Base-by-base conservation (phyloP, 2,797 vertebrate genomes). In the Falco biarmicus region DNA sequence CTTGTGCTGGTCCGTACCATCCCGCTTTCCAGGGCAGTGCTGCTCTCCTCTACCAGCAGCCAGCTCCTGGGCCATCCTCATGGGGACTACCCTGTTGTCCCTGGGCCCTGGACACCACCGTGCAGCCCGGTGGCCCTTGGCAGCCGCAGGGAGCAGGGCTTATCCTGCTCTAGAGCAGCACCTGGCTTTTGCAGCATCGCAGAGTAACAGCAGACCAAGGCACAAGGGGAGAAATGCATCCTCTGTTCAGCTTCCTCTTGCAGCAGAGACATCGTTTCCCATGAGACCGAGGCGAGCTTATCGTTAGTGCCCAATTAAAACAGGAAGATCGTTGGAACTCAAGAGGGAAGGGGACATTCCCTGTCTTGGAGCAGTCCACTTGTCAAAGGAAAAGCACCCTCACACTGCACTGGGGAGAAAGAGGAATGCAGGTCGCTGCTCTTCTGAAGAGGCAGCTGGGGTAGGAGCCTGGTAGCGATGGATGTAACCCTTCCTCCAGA, bases 71-170 rank as follows among this genome's bases (percentile, higher is more conserved):
- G n/a, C 57, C 32, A 54, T 7, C 29, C 81, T 68, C 1, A 0
- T 21, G 53, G 60, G 51, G 39, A 39, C 28, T 7, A 3, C 4
- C 21, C 59, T 76, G 51, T 21, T 66, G 20, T 22, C 29, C 47
- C 31, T 45, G 26, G 26, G 18, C 19, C 45, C 48, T 19, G 53
- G 41, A 51, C 54, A 76, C 10, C 51, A 51, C 48, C 0, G 0
- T 14, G 39, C 51, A 74, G 11, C 10, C 43, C 1, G 1, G 41
- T 50, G 70, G 56, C 24, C 60, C 76, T 10, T 5, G 1, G 45
- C 61, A 81, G 64, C 19, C 4, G 1, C 37, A 41, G 63, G 24
- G 45, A 91, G 15, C 25, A 41, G 73, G 31, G 13, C 15, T 59
- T 6, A 9, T 51, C 25, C 77, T 37, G 19, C 11, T 65, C 26